Conservation (phyloP, 2,113 vertebrate species). For the Bagarius yarrelli region DNA sequence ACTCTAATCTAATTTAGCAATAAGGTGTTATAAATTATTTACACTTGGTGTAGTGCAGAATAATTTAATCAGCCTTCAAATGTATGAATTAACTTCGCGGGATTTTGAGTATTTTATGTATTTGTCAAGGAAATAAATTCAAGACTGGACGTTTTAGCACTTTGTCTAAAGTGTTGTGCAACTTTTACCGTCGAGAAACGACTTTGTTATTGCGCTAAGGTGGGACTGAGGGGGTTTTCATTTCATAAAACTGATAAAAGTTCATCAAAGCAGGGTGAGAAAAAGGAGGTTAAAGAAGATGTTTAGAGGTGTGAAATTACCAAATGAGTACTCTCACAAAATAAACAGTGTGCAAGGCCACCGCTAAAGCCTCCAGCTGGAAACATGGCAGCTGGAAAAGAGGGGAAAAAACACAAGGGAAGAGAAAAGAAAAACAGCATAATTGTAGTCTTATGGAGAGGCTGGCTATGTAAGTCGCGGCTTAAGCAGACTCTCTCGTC, state of each 20-base stretch:
- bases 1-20: slow-evolving; percentile 49
- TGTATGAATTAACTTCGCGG: slow-evolving; percentile 28
- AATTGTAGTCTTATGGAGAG: slow-evolving; percentile 52
- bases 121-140: slow-evolving; percentile 19
- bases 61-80: slow-evolving; percentile 48
- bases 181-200: slow-evolving; percentile 28
- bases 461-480: slow-evolving; percentile 32
- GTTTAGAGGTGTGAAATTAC: slow-evolving; percentile 58
- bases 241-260: slow-evolving; percentile 55
- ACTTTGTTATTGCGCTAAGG: slow-evolving; percentile 34
- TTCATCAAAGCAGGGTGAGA: slow-evolving; percentile 52
- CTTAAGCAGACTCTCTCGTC: slow-evolving; percentile 38
- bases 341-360: slow-evolving; percentile 48
- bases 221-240: slow-evolving; percentile 42
- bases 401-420: slow-evolving; percentile 25
- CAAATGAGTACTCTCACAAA: slow-evolving; percentile 49
- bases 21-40: slow-evolving; percentile 45
- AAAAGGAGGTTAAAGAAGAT: slow-evolving; percentile 43
- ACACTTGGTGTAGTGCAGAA: slow-evolving; percentile 36
- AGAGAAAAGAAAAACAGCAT: slow-evolving; percentile 41
- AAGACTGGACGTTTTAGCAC: slow-evolving; percentile 24
- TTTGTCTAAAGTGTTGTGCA: slow-evolving; percentile 28
- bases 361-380: slow-evolving; percentile 42
- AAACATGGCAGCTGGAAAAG: slow-evolving; percentile 34
- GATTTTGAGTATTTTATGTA: slow-evolving; percentile 26